Percentiles rank a stretch among this genome's conserved stretches.
phyloP scores from a whole-genome alignment of 2,888 invertebrate genomes.

The Rhagium mordax region DNA sequence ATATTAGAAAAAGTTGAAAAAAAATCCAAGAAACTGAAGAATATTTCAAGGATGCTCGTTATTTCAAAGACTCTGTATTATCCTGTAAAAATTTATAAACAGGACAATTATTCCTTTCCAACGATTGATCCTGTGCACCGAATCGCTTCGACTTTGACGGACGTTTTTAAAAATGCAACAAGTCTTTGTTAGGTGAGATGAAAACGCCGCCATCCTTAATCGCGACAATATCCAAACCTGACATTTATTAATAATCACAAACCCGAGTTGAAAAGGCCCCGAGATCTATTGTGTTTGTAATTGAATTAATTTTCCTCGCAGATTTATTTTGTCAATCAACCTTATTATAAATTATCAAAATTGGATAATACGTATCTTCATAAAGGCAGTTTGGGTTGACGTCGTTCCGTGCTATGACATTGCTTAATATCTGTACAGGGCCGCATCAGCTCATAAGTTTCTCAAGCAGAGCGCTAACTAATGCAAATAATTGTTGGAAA shows the following conservation, averaged over 20 bases:
- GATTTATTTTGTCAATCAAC: slow-evolving; percentile 27
- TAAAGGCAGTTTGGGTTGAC: slow-evolving; percentile 43
- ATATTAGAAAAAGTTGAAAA: no score
- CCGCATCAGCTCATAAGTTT: no score
- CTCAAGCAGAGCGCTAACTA: no score
- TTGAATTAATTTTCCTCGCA: slow-evolving; percentile 19
- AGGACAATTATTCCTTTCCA: no score
- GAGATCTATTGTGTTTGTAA: slow-evolving; percentile 13
- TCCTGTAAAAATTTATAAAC: no score
- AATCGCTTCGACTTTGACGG: not conserved
- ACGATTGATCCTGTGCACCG: not conserved
- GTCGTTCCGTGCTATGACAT: slow-evolving; percentile 43
- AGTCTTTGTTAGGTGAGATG: slow-evolving; percentile 3
- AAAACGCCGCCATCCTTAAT: not conserved
- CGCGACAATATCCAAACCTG: slow-evolving; percentile 9
- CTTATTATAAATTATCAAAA: slow-evolving; percentile 37
- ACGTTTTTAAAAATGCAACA: slow-evolving; percentile 13
- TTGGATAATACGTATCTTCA: slow-evolving; percentile 36
- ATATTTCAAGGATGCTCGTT: no score
- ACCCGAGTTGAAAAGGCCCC: slow-evolving; percentile 14
- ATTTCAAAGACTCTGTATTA: no score
- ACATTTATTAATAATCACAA: slow-evolving; percentile 26
- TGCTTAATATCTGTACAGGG: not conserved
- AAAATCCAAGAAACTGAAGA: no score
- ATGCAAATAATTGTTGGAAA: no score